Conservation (phyloP, 2,113 vertebrate genomes). For the Amphiprion ocellaris region DNA sequence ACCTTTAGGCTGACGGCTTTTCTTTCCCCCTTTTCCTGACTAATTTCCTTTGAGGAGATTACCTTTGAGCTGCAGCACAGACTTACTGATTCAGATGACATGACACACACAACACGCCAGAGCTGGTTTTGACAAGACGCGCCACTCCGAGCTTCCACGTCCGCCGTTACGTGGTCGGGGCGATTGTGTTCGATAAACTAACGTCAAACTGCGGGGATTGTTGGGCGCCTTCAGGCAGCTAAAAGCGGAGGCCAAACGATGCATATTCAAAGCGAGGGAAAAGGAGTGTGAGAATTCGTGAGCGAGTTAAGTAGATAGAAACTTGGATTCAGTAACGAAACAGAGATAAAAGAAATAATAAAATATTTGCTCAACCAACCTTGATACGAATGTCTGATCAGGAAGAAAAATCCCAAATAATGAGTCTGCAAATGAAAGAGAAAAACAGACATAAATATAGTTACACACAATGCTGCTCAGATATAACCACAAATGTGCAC, state of each 20-base stretch:
- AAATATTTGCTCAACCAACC: constrained; percentile 18
- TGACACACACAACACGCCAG: constrained; percentile 35
- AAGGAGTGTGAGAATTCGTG: background rate
- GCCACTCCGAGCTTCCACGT: background rate
- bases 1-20: constrained; percentile 80
- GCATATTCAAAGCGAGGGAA: background rate
- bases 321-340: constrained; percentile 4
- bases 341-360: constrained; percentile 4
- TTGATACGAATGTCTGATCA: constrained; percentile 12
- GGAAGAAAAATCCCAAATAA: constrained; percentile 26
- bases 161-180: background rate
- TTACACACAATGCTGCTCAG: constrained; percentile 3
- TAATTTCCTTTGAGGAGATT: constrained; percentile 78
- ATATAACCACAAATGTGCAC: constrained; percentile 32
- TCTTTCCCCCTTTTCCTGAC: constrained; percentile 67
- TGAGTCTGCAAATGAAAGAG: constrained; percentile 50
- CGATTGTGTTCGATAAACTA: constrained; percentile 42
- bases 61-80: constrained; percentile 52
- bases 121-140: constrained; percentile 30
- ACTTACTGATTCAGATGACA: constrained; percentile 52
- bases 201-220: constrained; percentile 12
- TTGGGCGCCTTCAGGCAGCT: constrained; percentile 19
- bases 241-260: background rate
- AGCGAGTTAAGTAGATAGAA: background rate
- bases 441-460: constrained; percentile 44